Evolutionary conservation across 2,797 vertebrate genomes (phyloP), one percentile per base, ranked within the genome.

Genomic region (Lindbergichthys nudifrons): DNA sequence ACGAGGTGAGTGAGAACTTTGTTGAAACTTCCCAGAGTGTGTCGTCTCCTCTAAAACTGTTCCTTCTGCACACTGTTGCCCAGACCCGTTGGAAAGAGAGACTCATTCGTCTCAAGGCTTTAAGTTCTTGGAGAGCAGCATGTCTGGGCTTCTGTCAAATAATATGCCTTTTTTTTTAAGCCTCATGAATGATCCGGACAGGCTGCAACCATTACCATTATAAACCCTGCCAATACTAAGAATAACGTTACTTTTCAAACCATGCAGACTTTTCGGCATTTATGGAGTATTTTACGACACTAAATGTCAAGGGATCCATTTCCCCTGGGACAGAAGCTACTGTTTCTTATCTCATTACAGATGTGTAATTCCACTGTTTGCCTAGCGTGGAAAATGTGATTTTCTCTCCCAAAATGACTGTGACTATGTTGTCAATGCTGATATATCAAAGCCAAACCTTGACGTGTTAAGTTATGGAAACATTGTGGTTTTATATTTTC

Each of bases 21-120:
- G 83, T 77, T 80, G 62, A 82, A 89, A 79, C 71, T 71, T 68
- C 56, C 53, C 75, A 39, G 82, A 73, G 65, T 85, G 78, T 82
- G 65, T 58, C 54, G 84, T 83, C 81, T 89, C 83, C 77, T 84
- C 75, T 73, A 70, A 43, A 63, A 19, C 61, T 57, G 54, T 85
- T 90, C 72, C 76, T 71, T 82, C 80, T 81, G 39, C 74, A 45
- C 72, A 48, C 64, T 12, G 52, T 80, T 87, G 81, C 79, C 80
- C 84, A 88, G 88, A 90, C 85, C 75, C 52, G 13, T 65, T 79
- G 86, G 85, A 91, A 90, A 90, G 74, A 87, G 61, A 61, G 77
- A 65, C 79, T 81, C 82, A 84, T 87, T 89, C 86, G 70, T 90
- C 74, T 74, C 10, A 77, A 75, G 71, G 64, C 43, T 81, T 68